Base-by-base conservation (phyloP, 2,797 vertebrate species). In the Sarcophilus harrisii region DNA sequence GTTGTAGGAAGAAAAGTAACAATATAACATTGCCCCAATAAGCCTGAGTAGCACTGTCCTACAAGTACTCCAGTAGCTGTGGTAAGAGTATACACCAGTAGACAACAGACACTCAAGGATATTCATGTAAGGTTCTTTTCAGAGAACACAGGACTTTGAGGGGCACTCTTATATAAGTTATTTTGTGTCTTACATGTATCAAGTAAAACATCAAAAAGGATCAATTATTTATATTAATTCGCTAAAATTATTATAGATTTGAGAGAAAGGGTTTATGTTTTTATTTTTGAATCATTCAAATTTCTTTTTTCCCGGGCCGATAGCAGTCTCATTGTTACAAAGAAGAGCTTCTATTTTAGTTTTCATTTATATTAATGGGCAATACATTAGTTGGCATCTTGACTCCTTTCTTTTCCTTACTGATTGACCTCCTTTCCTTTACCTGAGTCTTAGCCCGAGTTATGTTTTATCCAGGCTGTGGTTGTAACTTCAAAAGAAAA, bases 401-500 rank as follows among this genome's bases (percentile, higher is more conserved):
- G 27, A 4, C 90, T 4, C 16, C 0, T 21, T n/a, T 55, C 93
- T 96, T 90, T 30, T 18, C 87, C 10, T 87, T 87, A 12, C 12
- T 94, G 24, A 87, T 58, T 95, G 18, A 38, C 28, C 58, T 92
- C 45, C 58, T 95, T 95, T 93, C 95, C 57, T 91, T 30, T 81
- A 94, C 28, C 45, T 91, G 0, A 0, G 24, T 94, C 92, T 89
- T 52, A 49, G 1, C 57, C 87, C 18, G 30, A 0, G 58, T 90
- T 49, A 58, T 96, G 96, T 58, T 91, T 58, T n/a, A 1, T 57
- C 8, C 5, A 24, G 57, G 66, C 59, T 5, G 57, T 93, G 58
- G 58, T 94, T 95, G 49, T 66, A 24, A 95, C 90, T 87, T 9
- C 55, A 94, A 92, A 94, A 95, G 95, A 94, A 96, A 92, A 81